Base-by-base conservation (phyloP, 1,140 invertebrate genomes). In the Drosophila baimaii region DNA sequence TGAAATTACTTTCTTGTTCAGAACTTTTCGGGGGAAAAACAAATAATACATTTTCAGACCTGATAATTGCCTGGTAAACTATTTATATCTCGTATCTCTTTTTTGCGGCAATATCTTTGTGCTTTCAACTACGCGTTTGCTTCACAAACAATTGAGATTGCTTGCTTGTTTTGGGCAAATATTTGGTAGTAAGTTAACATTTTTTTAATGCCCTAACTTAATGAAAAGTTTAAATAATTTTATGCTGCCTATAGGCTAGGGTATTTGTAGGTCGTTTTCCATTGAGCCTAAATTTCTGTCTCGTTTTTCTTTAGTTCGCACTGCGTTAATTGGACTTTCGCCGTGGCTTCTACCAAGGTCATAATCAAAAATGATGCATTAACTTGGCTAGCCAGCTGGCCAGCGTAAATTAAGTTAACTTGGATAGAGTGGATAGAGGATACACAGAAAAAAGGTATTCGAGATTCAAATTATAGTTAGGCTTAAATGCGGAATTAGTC, bases 281-380 rank as follows among this genome's bases (percentile, higher is more conserved):
- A 0, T 5, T 4, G 27, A 44, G 13, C 5, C 19, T 10, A 2
- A 13, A 27, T 69, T 52, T 19, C 44, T 54, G 35, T 21, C 35
- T 17, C 17, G 61, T 52, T 70, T 71, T 70, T 23, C 31, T 37
- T 51, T 19, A 70, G n/a, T 71, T 66, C 58, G 31, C 63, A 81
- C 49, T 59, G 51, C 59, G 66, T 39, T 82, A 83, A 79, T 72
- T 79, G 59, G 41, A 23, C 49, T 73, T 56, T 72, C 47, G 54
- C 47, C 46, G 49, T 47, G 35, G 51, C 63, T 68, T 44, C 35
- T 31, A 27, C 43, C 75, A 85, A 81, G 82, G 81, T 85, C 81
- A 86, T 71, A 46, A 46, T 19, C 33, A 43, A 51, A 55, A 31
- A 54, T 54, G 33, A 49, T 19, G 56, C 29, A 69, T 66, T 66